Conservation (phyloP, 2,888 invertebrate species). For the Zaprionus bogoriensis region DNA sequence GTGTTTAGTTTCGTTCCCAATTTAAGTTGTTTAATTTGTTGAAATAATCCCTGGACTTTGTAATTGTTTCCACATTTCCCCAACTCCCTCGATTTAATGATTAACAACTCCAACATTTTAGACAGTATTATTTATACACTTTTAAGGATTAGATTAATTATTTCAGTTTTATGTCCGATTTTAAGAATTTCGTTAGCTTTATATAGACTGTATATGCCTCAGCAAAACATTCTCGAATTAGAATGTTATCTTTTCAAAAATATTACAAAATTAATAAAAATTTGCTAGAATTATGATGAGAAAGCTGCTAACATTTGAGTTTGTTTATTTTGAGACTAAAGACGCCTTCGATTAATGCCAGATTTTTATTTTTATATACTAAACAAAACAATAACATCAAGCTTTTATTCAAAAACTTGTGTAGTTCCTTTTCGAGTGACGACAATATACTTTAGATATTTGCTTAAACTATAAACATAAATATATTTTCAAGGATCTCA, state of each 20-base stretch:
- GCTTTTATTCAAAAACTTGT: neutral
- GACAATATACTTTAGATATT: neutral
- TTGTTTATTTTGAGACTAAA: too few species aligned
- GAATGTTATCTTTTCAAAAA: too few species aligned
- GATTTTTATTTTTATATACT: neutral
- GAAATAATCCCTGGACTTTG: constrained; percentile 3
- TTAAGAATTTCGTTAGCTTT: too few species aligned
- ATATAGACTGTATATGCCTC: too few species aligned
- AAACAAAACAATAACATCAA: neutral
- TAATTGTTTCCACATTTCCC: constrained; percentile 10
- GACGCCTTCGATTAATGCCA: neutral
- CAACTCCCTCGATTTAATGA: constrained; percentile 2
- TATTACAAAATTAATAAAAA: too few species aligned
- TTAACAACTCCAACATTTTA: neutral
- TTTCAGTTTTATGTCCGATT: too few species aligned
- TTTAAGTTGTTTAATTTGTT: constrained; percentile 26
- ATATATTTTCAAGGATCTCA: neutral
- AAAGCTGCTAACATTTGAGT: too few species aligned
- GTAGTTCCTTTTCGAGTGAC: neutral
- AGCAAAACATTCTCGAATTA: too few species aligned
- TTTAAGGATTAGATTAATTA: neutral
- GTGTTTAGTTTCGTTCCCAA: constrained; percentile 37
- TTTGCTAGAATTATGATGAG: too few species aligned
- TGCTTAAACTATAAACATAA: neutral
- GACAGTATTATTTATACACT: neutral